A percentile compares a stretch with the other conserved stretches of the same genome.
Evolutionary conservation across 2,113 vertebrate genomes (phyloP).

Genomic region (Python bivittatus): DNA sequence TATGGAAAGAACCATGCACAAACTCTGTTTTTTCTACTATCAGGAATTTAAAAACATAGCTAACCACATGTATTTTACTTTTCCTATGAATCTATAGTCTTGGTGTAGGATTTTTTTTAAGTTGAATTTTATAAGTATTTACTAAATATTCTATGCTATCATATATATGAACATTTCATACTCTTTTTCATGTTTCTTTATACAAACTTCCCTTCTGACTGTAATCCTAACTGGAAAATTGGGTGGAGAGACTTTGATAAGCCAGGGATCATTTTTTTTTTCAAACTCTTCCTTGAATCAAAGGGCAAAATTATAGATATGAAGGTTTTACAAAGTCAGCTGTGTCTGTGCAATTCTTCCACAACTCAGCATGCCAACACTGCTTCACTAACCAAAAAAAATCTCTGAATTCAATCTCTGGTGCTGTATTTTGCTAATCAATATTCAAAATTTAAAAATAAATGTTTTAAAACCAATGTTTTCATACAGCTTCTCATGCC

Average conservation of each 20-base stretch:
- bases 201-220: constrained; percentile 49
- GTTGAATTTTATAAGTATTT: constrained; percentile 72
- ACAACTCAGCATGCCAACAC: constrained; percentile 66
- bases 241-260: constrained; percentile 52
- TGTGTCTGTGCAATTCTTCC: constrained; percentile 70
- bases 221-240: constrained; percentile 4
- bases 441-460: constrained; percentile 68
- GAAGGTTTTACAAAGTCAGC: constrained; percentile 67
- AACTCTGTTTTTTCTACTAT: constrained; percentile 76
- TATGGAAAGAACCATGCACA: constrained; percentile 78
- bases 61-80: constrained; percentile 60
- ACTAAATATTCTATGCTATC: constrained; percentile 70
- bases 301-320: constrained; percentile 74
- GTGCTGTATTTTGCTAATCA: constrained; percentile 74
- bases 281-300: constrained; percentile 74
- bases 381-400: constrained; percentile 72
- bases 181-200: constrained; percentile 68
- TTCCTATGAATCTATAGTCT: constrained; percentile 72
- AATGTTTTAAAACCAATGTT: constrained; percentile 52
- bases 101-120: constrained; percentile 70
- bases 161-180: constrained; percentile 71
- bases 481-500: constrained; percentile 64
- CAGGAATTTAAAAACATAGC: constrained; percentile 75
- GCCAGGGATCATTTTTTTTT: constrained; percentile 57
- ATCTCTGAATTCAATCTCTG: constrained; percentile 56